Evolutionary conservation across 2,113 vertebrate genomes (phyloP).

Genomic region (Brienomyrus longianalis): DNA sequence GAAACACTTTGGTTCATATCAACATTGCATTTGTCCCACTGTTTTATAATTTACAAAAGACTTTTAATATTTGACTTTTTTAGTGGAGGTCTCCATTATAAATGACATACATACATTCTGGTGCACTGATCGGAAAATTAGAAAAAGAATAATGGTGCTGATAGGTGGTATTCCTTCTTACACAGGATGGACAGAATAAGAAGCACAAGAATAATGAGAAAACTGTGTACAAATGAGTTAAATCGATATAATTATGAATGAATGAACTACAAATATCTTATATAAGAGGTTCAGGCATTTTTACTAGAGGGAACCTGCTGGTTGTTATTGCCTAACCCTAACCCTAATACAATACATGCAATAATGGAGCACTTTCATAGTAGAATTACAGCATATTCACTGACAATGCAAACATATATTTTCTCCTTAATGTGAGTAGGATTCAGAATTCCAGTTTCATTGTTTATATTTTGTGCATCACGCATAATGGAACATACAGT

Average conservation of each 20-base stretch:
- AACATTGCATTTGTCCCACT: neutral
- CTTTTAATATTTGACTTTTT: neutral
- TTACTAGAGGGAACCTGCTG: neutral
- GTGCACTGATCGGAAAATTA: neutral
- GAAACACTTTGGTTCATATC: neutral
- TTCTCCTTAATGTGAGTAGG: neutral
- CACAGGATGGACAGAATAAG: neutral
- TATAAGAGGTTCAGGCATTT: neutral
- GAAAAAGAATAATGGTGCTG: neutral
- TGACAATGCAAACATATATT: neutral
- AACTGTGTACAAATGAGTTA: conserved; percentile 11
- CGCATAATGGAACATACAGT: neutral
- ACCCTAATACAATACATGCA: neutral
- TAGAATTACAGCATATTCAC: neutral
- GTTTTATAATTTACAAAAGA: neutral
- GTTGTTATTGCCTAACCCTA: neutral
- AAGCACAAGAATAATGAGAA: neutral
- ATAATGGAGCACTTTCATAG: neutral
- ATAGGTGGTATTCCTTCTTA: conserved; percentile 1
- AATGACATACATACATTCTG: neutral
- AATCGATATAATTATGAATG: conserved; percentile 13
- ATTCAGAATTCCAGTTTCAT: neutral
- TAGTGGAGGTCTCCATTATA: neutral
- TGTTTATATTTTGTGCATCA: neutral
- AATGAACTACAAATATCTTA: neutral